A percentile compares a stretch with the other conserved stretches of the same genome.
Evolutionary conservation across 2,797 vertebrate genomes (phyloP).

Genomic region (Siniperca scherzeri): DNA sequence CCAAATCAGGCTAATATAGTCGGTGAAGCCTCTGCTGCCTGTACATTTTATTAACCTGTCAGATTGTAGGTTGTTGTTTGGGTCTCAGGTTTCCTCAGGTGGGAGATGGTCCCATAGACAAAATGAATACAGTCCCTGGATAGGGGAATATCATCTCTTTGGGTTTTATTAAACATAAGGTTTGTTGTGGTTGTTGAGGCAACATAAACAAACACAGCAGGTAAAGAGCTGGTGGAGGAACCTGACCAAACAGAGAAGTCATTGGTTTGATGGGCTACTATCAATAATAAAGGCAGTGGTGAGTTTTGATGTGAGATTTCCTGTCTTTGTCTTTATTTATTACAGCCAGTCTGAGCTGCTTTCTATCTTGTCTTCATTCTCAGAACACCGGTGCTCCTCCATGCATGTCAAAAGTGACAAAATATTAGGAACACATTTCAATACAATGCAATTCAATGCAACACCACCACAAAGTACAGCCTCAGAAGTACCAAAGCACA

Average conservation of each 20-base stretch:
- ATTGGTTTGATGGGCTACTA: slow-evolving; percentile 31
- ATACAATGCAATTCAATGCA: background rate
- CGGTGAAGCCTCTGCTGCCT: background rate
- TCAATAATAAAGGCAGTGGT: slow-evolving; percentile 21
- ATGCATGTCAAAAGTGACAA: background rate
- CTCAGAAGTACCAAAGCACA: background rate
- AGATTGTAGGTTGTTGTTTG: background rate
- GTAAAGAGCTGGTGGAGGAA: slow-evolving; percentile 65
- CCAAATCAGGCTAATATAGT: background rate
- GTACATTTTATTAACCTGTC: background rate
- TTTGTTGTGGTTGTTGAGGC: background rate
- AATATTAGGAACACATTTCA: background rate
- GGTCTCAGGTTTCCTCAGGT: background rate
- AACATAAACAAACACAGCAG: slow-evolving; percentile 50
- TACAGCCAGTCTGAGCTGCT: background rate
- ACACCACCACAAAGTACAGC: background rate
- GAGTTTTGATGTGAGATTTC: slow-evolving; percentile 28
- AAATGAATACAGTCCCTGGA: slow-evolving; percentile 45
- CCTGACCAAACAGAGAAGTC: slow-evolving; percentile 61
- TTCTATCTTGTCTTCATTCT: background rate
- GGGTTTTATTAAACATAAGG: slow-evolving; percentile 34
- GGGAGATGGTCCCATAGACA: slow-evolving; percentile 7
- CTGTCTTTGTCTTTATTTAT: slow-evolving; percentile 31
- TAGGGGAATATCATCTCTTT: slow-evolving; percentile 45
- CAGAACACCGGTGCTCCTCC: background rate